Evolutionary conservation across 2,113 vertebrate genomes (phyloP).

Genomic region (Marcusenius ussheri): DNA sequence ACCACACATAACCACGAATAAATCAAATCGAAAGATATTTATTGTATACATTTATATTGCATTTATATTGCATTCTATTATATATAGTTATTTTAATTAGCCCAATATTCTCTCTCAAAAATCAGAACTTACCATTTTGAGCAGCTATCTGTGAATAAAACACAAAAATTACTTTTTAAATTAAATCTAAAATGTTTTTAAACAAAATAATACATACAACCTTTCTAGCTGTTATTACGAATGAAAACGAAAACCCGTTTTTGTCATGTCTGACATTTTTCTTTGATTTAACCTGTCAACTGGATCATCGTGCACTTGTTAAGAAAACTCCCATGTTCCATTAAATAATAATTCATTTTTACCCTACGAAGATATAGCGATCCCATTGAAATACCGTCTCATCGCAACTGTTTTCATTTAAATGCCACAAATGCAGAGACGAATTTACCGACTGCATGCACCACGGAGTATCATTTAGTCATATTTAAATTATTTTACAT

Average conservation of each 20-base stretch:
- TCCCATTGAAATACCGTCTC: neutral
- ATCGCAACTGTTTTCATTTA: neutral
- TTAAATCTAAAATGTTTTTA: neutral
- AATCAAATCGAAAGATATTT: neutral
- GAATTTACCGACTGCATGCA: neutral
- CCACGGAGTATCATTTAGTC: neutral
- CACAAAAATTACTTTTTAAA: slow-evolving; percentile 22
- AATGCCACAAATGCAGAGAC: neutral
- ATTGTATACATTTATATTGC: neutral
- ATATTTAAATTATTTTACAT: neutral
- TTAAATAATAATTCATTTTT: slow-evolving; percentile 4
- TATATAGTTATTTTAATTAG: neutral
- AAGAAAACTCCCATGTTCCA: slow-evolving; percentile 12
- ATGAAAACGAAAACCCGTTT: neutral
- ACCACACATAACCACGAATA: neutral
- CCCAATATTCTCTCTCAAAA: neutral
- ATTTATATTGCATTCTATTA: neutral
- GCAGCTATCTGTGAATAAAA: slow-evolving; percentile 16
- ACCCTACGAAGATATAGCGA: neutral
- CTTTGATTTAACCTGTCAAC: neutral
- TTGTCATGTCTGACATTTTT: neutral
- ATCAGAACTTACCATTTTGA: slow-evolving; percentile 8
- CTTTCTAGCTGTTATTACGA: neutral
- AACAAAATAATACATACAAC: neutral
- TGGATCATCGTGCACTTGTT: neutral